Conservation (phyloP, 2,797 vertebrate species). For the Myotis findleyi region DNA sequence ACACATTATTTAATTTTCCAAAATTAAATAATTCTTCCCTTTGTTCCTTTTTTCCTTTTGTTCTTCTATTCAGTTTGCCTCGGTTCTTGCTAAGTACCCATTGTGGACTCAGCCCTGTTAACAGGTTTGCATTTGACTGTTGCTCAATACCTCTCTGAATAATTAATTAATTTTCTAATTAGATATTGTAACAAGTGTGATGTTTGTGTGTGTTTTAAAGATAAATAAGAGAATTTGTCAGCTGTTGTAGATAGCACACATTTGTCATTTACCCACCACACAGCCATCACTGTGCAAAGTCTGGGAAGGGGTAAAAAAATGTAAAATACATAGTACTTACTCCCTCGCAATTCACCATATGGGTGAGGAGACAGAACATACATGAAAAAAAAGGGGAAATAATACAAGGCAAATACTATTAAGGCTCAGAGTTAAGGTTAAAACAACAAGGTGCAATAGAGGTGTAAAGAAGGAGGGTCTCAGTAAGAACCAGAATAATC, state of each 20-base stretch:
- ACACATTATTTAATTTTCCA: conserved; percentile 55
- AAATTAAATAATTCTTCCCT: not conserved
- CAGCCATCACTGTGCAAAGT: not conserved
- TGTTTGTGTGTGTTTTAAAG: not conserved
- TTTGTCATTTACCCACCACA: not conserved
- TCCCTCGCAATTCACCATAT: not conserved
- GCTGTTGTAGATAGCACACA: conserved; percentile 19
- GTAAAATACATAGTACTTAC: not conserved
- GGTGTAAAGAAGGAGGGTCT: not conserved
- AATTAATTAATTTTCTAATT: conserved; percentile 61
- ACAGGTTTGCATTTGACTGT: conserved; percentile 43
- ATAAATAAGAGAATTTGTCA: conserved; percentile 29
- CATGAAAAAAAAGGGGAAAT: not conserved
- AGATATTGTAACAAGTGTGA: not conserved
- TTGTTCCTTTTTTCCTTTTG: conserved; percentile 44
- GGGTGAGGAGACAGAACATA: not conserved
- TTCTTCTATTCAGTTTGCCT: not conserved
- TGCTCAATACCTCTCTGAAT: not conserved
- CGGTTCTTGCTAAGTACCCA: not conserved
- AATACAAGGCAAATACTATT: not conserved
- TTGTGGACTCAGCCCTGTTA: conserved; percentile 3
- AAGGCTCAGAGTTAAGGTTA: not conserved
- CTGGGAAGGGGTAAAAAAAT: not conserved
- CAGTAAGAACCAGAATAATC: not conserved
- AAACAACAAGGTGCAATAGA: not conserved